Base-by-base conservation (phyloP, 1,140 invertebrate species). In the Drosophila kanapiae region DNA sequence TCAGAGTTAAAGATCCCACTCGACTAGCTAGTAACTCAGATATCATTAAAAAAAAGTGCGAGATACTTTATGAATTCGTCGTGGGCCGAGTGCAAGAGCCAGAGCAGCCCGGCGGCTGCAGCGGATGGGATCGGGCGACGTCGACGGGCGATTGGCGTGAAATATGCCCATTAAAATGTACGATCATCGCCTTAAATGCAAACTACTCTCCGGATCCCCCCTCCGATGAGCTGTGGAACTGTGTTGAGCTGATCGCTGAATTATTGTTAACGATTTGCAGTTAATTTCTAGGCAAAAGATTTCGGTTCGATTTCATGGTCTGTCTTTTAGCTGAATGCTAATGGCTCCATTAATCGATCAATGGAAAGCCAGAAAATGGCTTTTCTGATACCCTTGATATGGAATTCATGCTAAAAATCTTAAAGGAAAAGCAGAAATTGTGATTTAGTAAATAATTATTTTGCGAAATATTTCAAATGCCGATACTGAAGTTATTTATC, bases 21-120 rank as follows among this genome's bases (percentile, higher is more conserved):
- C 57, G 71, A 35, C 53, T 37, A 45, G 74, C 70, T 81, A 84
- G 83, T 91, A 91, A 91, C 83, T 84, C 88, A 91, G 83, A 80
- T 91, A 88, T 91, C 75, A 88, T 81, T 90, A 84, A 85, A 87
- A 84, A 82, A 90, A 84, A 80, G 78, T 87, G 88, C 78, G 61
- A 91, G 80, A 88, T 91, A 91, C 88, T 87, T 91, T 91, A 91
- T 88, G 83, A 80, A 82, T 91, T 84, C 80, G 77, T 91, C 80
- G 84, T 88, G 85, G 88, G 82, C 82, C 65, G 83, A 29, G 54
- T 40, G 51, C 37, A 4, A 38, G 38, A 54, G 31, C 31, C 35
- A n/a, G 45, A 65, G 65, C 42, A 9, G 58, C 33, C 42, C 11
- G 33, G 31, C 33, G 59, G 14, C 16, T 33, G 16, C 43, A 7